Conservation (phyloP, 2,113 vertebrate genomes). For the Sphyrna mokarran region DNA sequence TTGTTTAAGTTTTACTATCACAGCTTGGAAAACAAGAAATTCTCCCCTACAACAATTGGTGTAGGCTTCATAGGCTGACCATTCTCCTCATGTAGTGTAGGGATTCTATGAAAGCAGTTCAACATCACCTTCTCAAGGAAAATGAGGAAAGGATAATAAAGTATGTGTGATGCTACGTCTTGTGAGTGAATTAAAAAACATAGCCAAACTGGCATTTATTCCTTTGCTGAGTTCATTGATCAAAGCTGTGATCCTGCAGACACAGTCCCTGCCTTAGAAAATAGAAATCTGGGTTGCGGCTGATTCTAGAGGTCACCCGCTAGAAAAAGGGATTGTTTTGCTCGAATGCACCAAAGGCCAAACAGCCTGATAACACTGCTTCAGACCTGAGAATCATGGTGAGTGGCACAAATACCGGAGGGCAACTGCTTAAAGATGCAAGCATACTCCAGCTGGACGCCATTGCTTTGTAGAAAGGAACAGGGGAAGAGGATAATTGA, state of each 20-base stretch:
- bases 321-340: neutral
- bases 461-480: neutral
- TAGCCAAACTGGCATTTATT: neutral
- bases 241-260: neutral
- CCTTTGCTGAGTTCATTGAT: neutral
- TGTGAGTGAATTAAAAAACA: no score
- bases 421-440: neutral
- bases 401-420: neutral
- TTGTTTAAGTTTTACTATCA: no score
- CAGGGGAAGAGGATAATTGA: neutral
- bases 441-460: neutral
- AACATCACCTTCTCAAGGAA: no score
- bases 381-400: neutral
- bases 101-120: no score
- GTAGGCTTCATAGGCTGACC: no score
- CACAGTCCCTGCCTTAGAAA: neutral
- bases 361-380: neutral
- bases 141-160: no score
- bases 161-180: neutral
- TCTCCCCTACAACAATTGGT: no score
- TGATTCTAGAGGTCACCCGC: neutral
- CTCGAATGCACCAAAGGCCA: neutral
- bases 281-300: neutral
- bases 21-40: no score
- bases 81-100: no score